Evolutionary conservation across 2,797 vertebrate genomes (phyloP).

Genomic region (Linurgus olivaceus): DNA sequence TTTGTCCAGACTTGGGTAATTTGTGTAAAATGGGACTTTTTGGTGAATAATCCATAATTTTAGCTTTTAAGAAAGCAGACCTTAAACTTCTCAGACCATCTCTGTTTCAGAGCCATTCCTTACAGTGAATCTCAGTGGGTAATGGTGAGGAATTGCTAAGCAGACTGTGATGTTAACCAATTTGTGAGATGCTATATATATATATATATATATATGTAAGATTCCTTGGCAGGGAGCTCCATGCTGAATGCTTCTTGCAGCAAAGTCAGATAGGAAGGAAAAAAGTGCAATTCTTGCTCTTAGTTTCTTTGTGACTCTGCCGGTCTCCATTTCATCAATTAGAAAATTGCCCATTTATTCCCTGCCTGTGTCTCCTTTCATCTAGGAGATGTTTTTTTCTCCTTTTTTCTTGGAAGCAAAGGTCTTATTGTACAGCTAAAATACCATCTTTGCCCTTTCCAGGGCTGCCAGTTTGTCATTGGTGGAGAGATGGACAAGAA

Average conservation of each 20-base stretch:
- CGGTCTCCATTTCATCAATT: conserved; percentile 54
- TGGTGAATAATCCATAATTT: conserved; percentile 47
- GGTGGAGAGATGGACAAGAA: conserved; percentile 61
- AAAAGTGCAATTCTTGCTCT: conserved; percentile 35
- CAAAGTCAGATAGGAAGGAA: not conserved
- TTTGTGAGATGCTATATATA: conserved; percentile 37
- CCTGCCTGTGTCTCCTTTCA: conserved; percentile 59
- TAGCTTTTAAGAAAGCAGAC: conserved; percentile 58
- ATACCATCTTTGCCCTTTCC: conserved; percentile 63
- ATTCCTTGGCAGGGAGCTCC: conserved; percentile 6
- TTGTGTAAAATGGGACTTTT: conserved; percentile 55
- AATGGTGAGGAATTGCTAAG: conserved; percentile 37
- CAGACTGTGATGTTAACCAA: conserved; percentile 56
- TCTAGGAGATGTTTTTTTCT: conserved; percentile 10
- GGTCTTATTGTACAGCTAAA: conserved; percentile 60
- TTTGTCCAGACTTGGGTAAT: conserved; percentile 64
- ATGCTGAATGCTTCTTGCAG: conserved; percentile 10
- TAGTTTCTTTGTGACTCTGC: conserved; percentile 37
- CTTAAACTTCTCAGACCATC: conserved; percentile 34
- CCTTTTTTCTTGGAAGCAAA: conserved; percentile 44
- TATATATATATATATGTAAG: not conserved
- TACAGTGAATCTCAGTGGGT: not conserved
- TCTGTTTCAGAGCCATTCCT: conserved; percentile 46
- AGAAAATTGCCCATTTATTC: conserved; percentile 69
- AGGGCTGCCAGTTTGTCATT: conserved; percentile 53